Conservation (phyloP, 2,888 invertebrate genomes). For the Eulithis testata region DNA sequence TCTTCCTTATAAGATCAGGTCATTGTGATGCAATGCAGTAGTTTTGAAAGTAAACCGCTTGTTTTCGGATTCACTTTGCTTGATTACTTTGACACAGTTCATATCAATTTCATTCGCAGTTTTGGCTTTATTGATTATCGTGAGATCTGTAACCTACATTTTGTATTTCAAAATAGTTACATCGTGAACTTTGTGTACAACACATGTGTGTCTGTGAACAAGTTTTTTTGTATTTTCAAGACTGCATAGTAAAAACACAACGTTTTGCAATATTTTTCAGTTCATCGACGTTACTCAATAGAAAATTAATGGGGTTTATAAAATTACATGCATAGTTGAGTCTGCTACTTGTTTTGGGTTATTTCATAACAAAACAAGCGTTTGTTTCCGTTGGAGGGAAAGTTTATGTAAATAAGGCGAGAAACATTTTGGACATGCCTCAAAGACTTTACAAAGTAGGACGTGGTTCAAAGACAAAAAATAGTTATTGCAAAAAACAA, state of each 20-base stretch:
- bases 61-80: conserved; percentile 1
- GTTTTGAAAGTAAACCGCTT: conserved; percentile 18
- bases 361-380: conserved; percentile 57
- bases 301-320: conserved; percentile 52
- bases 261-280: conserved; percentile 9
- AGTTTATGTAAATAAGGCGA: conserved; percentile 60
- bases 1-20: conserved; percentile 2
- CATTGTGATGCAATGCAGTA: conserved; percentile 13
- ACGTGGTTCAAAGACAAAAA: not conserved
- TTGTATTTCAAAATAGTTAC: not conserved
- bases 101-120: conserved; percentile 3
- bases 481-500: too few species aligned
- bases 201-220: too few species aligned
- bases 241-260: too few species aligned
- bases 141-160: not conserved
- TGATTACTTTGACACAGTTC: conserved; percentile 14
- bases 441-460: conserved; percentile 21
- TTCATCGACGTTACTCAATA: conserved; percentile 44
- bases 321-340: conserved; percentile 51
- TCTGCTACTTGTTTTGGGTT: conserved; percentile 49
- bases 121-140: not conserved
- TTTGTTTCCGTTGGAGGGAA: conserved; percentile 67
- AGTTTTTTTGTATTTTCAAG: too few species aligned
- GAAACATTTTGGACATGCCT: conserved; percentile 48
- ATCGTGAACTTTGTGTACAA: not conserved